These are phyloP conservation scores for Meleagris gallopavo DNA, from an alignment of 2,113 vertebrate species.

Conservation along the genomic window DNA sequence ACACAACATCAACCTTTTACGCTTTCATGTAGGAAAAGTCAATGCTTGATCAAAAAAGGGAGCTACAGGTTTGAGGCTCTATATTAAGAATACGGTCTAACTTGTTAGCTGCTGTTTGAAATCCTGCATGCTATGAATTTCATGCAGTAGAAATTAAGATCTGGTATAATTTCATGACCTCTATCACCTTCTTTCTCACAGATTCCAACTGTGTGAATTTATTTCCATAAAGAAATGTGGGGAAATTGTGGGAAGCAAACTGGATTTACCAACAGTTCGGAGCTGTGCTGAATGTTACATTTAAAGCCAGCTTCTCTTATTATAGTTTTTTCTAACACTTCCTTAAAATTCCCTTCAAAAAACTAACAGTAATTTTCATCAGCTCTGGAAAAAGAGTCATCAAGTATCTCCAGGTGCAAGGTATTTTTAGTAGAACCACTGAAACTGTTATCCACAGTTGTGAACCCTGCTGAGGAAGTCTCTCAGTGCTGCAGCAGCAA, in stretches of 20 bases:
- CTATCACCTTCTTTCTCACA: constrained; percentile 52
- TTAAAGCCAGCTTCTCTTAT: constrained; percentile 40
- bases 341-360: constrained; percentile 64
- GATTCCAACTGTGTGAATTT: constrained; percentile 60
- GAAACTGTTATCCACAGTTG: constrained; percentile 54
- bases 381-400: constrained; percentile 62
- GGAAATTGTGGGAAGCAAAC: constrained; percentile 50
- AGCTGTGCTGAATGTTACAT: constrained; percentile 23
- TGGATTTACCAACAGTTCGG: constrained; percentile 52
- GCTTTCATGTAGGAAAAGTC: constrained; percentile 26
- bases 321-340: constrained; percentile 62
- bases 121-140: constrained; percentile 24
- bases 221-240: constrained; percentile 68
- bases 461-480: constrained; percentile 61
- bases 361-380: constrained; percentile 70
- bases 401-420: constrained; percentile 66
- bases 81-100: constrained; percentile 51
- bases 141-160: constrained; percentile 56
- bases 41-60: constrained; percentile 33
- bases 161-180: constrained; percentile 54
- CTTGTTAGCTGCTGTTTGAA: constrained; percentile 43
- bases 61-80: not conserved
- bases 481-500: not conserved
- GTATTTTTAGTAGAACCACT: constrained; percentile 66
- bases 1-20: constrained; percentile 28